Evolutionary conservation across 2,113 vertebrate species (phyloP), one percentile per base, ranked within the genome.

Genomic region (Alaudala cheleensis): DNA sequence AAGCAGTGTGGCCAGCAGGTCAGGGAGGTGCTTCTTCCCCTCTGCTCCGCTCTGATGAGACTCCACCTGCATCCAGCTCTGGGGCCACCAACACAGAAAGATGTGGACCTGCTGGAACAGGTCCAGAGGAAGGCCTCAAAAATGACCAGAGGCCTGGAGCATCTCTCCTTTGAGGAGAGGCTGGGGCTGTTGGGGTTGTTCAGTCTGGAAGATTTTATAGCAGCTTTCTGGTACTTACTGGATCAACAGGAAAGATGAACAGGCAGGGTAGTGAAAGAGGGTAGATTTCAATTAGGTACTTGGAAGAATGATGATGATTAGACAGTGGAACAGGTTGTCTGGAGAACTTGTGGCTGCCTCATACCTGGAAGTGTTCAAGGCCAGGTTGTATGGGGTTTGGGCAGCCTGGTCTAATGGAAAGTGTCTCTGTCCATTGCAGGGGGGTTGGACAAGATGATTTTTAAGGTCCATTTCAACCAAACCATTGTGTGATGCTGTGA

Each of bases 171-270:
- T 42, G 76, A 57, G 14, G 31, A 22, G 11, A 37, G 42, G 18
- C 34, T 72, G 50, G n/a, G 11, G 5, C 0, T 56, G 11, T 34
- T 71, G 21, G 9, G 6, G 2, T 10, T 56, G 31, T 42, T 50
- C 66, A 72, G 31, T 34, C 25, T 72, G 42, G 31, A 64, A 80
- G 31, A 72, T 44, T 72, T 64, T 50, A 37, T 19, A 42, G 66
- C 14, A 64, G 34, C 18, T 25, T 56, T 64, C 8, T 0, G 0
- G 34, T 64, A 23, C 8, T 64, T 80, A 26, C 6, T 26, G 5
- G 11, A 7, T 34, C 17, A 79, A 5, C 34, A 44, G 53, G 47
- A 61, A 72, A 45, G 17, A 23, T 29, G 14, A 60, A 39, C 16
- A 37, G 26, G 3, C 24, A 57, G 50, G 31, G 9, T 33, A 23